phyloP scores from a whole-genome alignment of 1,140 invertebrate genomes.

The Diploscapter pachys region DNA sequence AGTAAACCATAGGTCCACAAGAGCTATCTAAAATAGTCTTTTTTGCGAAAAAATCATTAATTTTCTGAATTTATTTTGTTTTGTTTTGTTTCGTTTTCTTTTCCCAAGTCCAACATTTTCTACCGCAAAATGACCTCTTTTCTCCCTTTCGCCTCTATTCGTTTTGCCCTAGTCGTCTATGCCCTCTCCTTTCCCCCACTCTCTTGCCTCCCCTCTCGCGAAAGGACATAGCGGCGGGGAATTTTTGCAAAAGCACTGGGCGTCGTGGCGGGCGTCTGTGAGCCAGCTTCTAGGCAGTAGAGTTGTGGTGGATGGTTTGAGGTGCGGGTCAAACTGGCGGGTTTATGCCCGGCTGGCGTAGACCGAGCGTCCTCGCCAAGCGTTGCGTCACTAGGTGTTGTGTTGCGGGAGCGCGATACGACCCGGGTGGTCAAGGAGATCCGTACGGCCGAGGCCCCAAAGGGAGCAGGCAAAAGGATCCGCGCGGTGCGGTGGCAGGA shows the following conservation, averaged over 20 bases:
- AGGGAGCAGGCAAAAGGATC: conserved; percentile 60
- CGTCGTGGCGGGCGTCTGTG: conserved; percentile 32
- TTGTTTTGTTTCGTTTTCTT: too few relatives aligned
- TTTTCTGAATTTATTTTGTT: too few relatives aligned
- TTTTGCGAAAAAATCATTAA: too few relatives aligned
- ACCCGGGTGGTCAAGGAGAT: conserved; percentile 31
- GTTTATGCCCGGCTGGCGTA: conserved; percentile 12
- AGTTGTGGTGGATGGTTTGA: conserved; percentile 27
- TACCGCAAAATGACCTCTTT: too few relatives aligned
- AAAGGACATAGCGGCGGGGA: neutral
- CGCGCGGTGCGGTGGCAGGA: conserved; percentile 31
- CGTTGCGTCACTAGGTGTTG: conserved; percentile 26
- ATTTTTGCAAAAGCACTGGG: conserved; percentile 10
- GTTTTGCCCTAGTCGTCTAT: too few relatives aligned
- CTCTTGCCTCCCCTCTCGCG: neutral
- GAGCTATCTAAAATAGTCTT: too few relatives aligned
- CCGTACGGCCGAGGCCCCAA: conserved; percentile 27
- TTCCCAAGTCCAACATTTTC: too few relatives aligned
- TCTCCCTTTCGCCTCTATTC: too few relatives aligned
- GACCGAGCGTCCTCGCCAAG: conserved; percentile 34
- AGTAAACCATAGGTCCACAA: too few relatives aligned
- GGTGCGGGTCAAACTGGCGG: conserved; percentile 15
- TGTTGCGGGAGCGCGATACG: conserved; percentile 9
- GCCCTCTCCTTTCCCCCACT: neutral
- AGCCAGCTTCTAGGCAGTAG: conserved; percentile 32